Conservation (phyloP, 1,140 invertebrate genomes). For the Gryllus bimaculatus region DNA sequence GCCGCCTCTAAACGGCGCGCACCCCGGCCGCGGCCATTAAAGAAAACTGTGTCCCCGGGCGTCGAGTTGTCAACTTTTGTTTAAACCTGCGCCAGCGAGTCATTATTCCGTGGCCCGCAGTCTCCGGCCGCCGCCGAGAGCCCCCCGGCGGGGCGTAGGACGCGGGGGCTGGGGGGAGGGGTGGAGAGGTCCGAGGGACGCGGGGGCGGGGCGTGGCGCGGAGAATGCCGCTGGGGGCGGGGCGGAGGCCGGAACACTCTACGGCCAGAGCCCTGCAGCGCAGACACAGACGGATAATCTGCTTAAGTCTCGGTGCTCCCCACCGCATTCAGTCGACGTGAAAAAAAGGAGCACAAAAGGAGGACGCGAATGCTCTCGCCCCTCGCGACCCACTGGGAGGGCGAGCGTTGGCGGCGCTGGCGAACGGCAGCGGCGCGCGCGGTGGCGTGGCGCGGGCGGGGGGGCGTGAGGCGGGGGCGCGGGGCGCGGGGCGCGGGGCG, state of each 20-base stretch:
- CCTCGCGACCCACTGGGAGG: too few relatives aligned
- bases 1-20: neutral
- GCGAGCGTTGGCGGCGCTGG: too few relatives aligned
- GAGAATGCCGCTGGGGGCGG: neutral
- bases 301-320: neutral
- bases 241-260: neutral
- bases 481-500: too few relatives aligned
- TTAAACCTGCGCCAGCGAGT: neutral
- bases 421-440: too few relatives aligned
- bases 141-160: neutral
- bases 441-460: too few relatives aligned
- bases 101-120: neutral
- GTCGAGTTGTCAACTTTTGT: neutral
- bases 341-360: neutral
- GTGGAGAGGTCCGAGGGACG: neutral
- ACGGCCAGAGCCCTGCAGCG: neutral
- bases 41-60: neutral
- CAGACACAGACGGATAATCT: neutral
- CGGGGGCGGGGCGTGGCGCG: too few relatives aligned
- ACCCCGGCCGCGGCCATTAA: neutral
- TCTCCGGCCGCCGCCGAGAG: neutral
- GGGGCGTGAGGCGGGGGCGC: too few relatives aligned
- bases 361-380: too few relatives aligned
- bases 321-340: neutral
- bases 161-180: too few relatives aligned